Evolutionary conservation across 2,888 invertebrate genomes (phyloP).

Genomic region (Julus scandinavius): DNA sequence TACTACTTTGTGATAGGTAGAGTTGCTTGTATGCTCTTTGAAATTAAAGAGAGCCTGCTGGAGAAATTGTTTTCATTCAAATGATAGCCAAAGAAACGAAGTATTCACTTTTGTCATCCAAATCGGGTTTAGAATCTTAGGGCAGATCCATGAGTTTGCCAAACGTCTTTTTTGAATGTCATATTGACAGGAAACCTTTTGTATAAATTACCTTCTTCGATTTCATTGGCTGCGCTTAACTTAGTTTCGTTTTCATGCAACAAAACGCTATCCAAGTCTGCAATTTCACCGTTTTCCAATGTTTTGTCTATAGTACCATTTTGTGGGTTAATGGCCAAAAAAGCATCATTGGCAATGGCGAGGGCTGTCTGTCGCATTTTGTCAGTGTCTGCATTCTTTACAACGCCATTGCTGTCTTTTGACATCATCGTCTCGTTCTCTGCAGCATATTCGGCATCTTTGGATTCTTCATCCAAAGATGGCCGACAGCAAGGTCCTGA

Average conservation of each 20-base stretch:
- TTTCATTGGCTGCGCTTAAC: conserved; percentile 11
- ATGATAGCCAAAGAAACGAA: conserved; percentile 6
- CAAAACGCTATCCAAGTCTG: background rate
- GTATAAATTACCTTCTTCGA: background rate
- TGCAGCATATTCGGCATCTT: conserved; percentile 16
- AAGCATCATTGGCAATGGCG: conserved; percentile 39
- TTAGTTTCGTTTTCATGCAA: conserved; percentile 12
- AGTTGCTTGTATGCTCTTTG: too few relatives aligned
- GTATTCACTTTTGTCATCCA: background rate
- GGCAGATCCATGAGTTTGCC: conserved; percentile 13
- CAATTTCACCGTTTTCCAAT: background rate
- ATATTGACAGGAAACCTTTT: background rate
- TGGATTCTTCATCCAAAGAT: background rate
- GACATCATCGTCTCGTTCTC: background rate
- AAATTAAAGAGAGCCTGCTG: background rate
- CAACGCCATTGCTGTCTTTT: background rate
- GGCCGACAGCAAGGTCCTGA: background rate
- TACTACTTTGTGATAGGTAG: too few relatives aligned
- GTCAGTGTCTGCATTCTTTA: background rate
- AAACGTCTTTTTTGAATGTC: background rate
- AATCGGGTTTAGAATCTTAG: background rate
- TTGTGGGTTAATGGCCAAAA: conserved; percentile 34
- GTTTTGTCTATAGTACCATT: conserved; percentile 19
- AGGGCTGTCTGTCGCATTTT: conserved; percentile 25
- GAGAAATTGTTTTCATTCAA: background rate